phyloP scores from a whole-genome alignment of 2,888 invertebrate genomes.

The Bimastos eiseni region DNA sequence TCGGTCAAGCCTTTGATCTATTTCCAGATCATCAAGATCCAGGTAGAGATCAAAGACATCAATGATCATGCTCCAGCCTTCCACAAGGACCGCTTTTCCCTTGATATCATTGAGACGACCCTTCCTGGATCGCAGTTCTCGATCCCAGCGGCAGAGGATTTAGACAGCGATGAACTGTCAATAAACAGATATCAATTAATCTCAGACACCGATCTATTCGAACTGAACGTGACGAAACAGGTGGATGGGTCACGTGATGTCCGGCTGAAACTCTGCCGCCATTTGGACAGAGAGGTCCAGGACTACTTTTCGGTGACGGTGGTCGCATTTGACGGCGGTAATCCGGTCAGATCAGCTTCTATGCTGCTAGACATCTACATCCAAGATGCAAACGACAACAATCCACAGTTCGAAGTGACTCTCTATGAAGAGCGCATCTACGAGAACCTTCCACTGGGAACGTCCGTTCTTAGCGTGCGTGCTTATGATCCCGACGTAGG shows the following conservation, averaged over 20 bases:
- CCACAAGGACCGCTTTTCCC: conserved; percentile 18
- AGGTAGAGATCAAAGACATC: conserved; percentile 35
- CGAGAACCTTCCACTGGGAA: conserved; percentile 68
- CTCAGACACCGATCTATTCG: conserved; percentile 34
- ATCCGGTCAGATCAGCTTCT: conserved; percentile 28
- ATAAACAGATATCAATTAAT: conserved; percentile 38
- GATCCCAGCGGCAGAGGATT: conserved; percentile 40
- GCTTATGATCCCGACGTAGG: conserved; percentile 85
- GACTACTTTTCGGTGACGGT: conserved; percentile 32
- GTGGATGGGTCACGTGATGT: conserved; percentile 55
- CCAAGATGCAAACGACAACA: conserved; percentile 36
- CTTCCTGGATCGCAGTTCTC: conserved; percentile 33
- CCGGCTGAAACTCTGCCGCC: conserved; percentile 16
- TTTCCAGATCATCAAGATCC: conserved; percentile 33
- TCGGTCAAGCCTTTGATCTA: not conserved
- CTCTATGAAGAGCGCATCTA: conserved; percentile 28
- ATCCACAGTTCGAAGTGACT: conserved; percentile 32
- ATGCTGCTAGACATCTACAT: conserved; percentile 32
- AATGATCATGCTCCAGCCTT: conserved; percentile 41
- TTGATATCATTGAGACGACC: conserved; percentile 35
- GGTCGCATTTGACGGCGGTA: conserved; percentile 33
- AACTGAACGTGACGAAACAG: conserved; percentile 35
- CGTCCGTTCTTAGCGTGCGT: conserved; percentile 65
- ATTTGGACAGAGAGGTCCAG: conserved; percentile 33
- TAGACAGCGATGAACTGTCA: conserved; percentile 37